A percentile compares a stretch with the other conserved stretches of the same genome.
Conservation (phyloP, 2,113 vertebrate genomes). For the western clawed frog (Xenopus tropicalis) region DNA sequence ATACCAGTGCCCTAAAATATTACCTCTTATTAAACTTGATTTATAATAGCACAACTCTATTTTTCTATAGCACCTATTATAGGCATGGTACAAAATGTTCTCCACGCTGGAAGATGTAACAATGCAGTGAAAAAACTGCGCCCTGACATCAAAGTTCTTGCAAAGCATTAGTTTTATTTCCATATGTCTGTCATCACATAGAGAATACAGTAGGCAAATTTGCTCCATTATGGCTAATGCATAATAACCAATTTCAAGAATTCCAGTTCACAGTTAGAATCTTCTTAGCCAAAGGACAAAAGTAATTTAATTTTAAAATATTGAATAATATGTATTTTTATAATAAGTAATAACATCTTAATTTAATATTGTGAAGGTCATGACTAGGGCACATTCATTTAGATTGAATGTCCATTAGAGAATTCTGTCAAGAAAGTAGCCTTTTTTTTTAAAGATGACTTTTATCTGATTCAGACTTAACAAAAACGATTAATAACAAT, state of each 20-base stretch:
- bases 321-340: slow-evolving; percentile 24
- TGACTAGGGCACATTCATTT: not conserved
- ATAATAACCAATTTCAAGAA: slow-evolving; percentile 17
- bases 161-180: slow-evolving; percentile 8
- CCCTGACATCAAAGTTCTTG: not conserved
- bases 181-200: slow-evolving; percentile 13
- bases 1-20: not conserved
- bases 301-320: slow-evolving; percentile 29
- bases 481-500: not conserved
- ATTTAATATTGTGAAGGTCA: slow-evolving; percentile 25
- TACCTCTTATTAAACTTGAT: not conserved
- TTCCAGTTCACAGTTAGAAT: slow-evolving; percentile 4
- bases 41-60: not conserved
- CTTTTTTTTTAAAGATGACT: not conserved
- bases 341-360: slow-evolving; percentile 2
- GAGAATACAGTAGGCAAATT: slow-evolving; percentile 8
- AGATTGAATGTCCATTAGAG: not conserved
- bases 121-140: not conserved
- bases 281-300: slow-evolving; percentile 23
- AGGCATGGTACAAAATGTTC: not conserved
- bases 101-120: not conserved
- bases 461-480: not conserved
- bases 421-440: not conserved
- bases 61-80: not conserved
- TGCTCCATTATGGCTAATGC: slow-evolving; percentile 21